Percentiles rank a stretch among this genome's conserved stretches.
Evolutionary conservation across 2,888 invertebrate genomes (phyloP).

Genomic region (Drosophila maculinotata): DNA sequence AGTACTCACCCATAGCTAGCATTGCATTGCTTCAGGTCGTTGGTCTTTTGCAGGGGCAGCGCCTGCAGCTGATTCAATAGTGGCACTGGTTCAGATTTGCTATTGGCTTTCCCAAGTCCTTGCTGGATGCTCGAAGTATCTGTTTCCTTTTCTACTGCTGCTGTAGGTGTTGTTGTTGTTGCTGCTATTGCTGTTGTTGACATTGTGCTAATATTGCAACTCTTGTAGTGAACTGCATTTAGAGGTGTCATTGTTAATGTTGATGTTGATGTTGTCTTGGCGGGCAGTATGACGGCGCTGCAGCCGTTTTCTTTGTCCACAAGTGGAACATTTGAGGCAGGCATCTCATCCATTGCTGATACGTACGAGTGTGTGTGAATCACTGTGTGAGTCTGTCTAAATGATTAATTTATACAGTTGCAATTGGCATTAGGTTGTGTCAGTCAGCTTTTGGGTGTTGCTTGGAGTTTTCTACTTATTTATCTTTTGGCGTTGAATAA

Average conservation of each 20-base stretch:
- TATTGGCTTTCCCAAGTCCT: conserved; percentile 27
- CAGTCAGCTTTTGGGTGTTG: conserved; percentile 24
- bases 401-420: conserved; percentile 15
- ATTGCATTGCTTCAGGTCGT: conserved; percentile 63
- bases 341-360: conserved; percentile 55
- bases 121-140: conserved; percentile 27
- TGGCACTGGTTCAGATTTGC: conserved; percentile 62
- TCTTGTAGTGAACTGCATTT: conserved; percentile 59
- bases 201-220: conserved; percentile 38
- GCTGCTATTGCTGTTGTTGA: conserved; percentile 15
- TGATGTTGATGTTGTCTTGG: conserved; percentile 25
- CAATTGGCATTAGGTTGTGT: conserved; percentile 33
- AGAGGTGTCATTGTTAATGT: conserved; percentile 21
- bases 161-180: neutral
- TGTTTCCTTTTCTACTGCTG: neutral
- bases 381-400: conserved; percentile 4
- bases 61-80: conserved; percentile 62
- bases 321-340: conserved; percentile 58
- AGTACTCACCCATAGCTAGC: conserved; percentile 55
- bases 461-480: conserved; percentile 1
- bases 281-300: conserved; percentile 61
- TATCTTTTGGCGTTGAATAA: conserved; percentile 28
- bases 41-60: conserved; percentile 53
- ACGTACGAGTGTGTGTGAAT: conserved; percentile 4
- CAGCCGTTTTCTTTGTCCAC: conserved; percentile 56